Conservation (phyloP, 1,140 invertebrate genomes). For the Metopolophium dirhodum region DNA sequence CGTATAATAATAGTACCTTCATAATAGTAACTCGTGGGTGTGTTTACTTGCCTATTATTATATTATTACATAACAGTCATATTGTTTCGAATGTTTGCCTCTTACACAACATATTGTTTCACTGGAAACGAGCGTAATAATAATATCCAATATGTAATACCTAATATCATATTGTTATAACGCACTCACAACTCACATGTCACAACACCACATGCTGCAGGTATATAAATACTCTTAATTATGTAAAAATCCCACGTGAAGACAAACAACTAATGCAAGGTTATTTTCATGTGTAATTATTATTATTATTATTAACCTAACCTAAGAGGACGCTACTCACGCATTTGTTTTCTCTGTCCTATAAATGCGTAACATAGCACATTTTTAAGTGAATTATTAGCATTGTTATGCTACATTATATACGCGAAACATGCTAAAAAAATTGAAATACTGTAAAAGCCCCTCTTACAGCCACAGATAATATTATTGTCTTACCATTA, state of each 20-base stretch:
- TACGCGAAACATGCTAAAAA: too few species aligned
- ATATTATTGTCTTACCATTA: too few species aligned
- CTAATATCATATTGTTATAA: not conserved
- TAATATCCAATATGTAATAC: not conserved
- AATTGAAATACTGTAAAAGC: too few species aligned
- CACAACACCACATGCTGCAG: too few species aligned
- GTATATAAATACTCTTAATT: not conserved
- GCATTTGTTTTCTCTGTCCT: too few species aligned
- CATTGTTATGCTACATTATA: too few species aligned
- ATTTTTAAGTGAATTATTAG: too few species aligned
- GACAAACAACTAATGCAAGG: not conserved
- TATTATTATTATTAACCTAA: not conserved
- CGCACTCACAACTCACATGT: not conserved
- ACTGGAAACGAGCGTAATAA: not conserved
- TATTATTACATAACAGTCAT: not conserved
- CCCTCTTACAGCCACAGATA: too few species aligned
- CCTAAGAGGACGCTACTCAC: too few species aligned
- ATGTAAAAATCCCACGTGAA: not conserved
- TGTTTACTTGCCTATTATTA: not conserved
- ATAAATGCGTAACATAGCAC: too few species aligned
- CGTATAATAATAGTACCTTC: not conserved
- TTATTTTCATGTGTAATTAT: not conserved
- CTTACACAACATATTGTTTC: conserved; percentile 13
- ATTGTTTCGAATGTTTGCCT: conserved; percentile 22
- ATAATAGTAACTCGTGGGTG: not conserved